Conservation (phyloP, 2,113 vertebrate genomes). For the Pseudorasbora parva region DNA sequence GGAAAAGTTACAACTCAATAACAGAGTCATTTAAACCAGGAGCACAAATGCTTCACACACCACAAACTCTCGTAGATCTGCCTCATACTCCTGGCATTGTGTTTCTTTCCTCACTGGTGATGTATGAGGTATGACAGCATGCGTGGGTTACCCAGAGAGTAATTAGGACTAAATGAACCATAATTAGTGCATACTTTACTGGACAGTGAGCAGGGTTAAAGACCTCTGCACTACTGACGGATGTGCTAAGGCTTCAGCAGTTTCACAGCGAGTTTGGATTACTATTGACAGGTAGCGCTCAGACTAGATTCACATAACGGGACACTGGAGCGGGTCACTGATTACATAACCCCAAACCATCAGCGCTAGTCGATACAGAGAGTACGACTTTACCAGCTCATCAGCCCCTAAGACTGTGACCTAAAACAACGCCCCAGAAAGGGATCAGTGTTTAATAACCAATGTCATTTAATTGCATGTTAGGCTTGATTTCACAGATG, state of each 20-base stretch:
- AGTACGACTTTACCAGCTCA: background rate
- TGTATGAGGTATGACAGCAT: background rate
- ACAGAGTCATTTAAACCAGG: background rate
- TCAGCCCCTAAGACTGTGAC: background rate
- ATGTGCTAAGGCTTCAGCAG: background rate
- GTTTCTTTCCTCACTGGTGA: background rate
- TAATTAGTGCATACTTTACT: background rate
- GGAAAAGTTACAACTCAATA: slow-evolving; percentile 13
- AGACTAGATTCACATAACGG: background rate
- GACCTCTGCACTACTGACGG: background rate
- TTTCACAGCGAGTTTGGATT: background rate
- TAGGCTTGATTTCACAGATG: background rate
- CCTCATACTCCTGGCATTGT: background rate
- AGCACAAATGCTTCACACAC: background rate
- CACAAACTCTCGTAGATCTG: background rate
- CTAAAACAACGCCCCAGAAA: slow-evolving; percentile 6
- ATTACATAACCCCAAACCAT: background rate
- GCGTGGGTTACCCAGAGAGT: background rate
- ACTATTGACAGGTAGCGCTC: background rate
- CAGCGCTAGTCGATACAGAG: background rate
- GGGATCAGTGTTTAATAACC: background rate
- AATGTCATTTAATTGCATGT: background rate
- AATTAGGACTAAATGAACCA: slow-evolving; percentile 24
- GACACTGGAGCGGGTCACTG: background rate
- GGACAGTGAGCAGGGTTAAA: no score